Evolutionary conservation across 2,888 invertebrate species (phyloP), one percentile per base, ranked within the genome.

Genomic region (Phengaris alcon): DNA sequence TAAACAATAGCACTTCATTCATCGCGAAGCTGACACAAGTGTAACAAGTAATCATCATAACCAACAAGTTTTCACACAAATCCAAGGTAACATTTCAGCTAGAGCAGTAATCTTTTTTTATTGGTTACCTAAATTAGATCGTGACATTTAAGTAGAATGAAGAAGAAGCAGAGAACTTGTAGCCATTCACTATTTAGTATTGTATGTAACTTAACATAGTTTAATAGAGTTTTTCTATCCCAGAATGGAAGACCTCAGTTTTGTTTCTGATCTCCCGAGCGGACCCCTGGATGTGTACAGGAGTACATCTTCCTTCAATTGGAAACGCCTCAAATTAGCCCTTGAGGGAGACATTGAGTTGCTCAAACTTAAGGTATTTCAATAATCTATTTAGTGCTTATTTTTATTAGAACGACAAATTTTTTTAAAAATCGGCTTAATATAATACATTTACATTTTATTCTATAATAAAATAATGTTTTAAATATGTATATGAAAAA

Each of bases 261-360:
- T 96, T 81, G 92, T 96, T 81, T 94, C 94, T 73, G 95, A 96
- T 86, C 89, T 96, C 77, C 96, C 96, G 22, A 94, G 91, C 72
- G 97, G 97, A 77, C 97, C 98, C 8, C 90, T 98, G 79, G 97
- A 97, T 84, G 88, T 83, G 0, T 98, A 97, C 87, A 95, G 98
- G 80, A 96, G 95, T 80, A 95, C 94, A 79, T 96, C 97, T 1
- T 95, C 96, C 15, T 98, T 98, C 83, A 95, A 97, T 85, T 98
- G 98, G 97, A 98, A 97, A 88, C 94, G 95, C 78, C 94, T 99
- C 88, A 96, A 96, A 85, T 85, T 97, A 68, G 95, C 97, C 75
- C 92, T 98, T 77, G 97, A 98, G 86, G 97, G 96, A 79, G 96
- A 96, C 83, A 86, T 93, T 75, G 96, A 97, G 74, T 91, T 95